Base-by-base conservation (phyloP, 2,797 vertebrate species). In the Diplodus sargus region DNA sequence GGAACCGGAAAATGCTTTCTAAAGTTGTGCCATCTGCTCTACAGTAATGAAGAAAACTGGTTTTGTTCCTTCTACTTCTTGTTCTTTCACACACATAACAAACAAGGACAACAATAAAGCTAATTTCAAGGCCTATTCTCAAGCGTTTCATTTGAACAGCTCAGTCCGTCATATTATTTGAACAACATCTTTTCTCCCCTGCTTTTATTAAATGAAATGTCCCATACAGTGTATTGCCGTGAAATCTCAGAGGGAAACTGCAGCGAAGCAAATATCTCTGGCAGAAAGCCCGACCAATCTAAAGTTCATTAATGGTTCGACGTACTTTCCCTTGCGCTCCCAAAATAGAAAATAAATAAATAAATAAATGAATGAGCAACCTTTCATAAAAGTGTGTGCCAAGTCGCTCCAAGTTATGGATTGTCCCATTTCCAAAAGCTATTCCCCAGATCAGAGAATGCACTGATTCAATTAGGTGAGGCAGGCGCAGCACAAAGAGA, bases 281-380 rank as follows among this genome's bases (percentile, higher is more conserved):
- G 65, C 70, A 51, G 17, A 25, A 67, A 56, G 30, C 49, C 79
- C 78, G 18, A 78, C 6, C 16, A 3, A 5, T 63, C 20, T 60
- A 67, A 39, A 25, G 71, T 76, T 87, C 62, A 51, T 80, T 67
- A 74, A 78, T 66, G 65, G 39, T 16, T 28, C 1, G 1, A 6
- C 13, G 12, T 20, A 69, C 34, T 60, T 39, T 59, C 63, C 20
- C 4, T 45, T 22, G 54, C 74, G 53, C 34, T 61, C 30, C 67
- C 49, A 68, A 34, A 78, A 79, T 47, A 79, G 60, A 80, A 81
- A 84, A 76, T 73, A 61, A 71, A 81, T 75, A 77, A 81, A 85
- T 77, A 63, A 45, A 45, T 45, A 45, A 45, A 45, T 34, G 30
- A 86, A 83, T 39, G 34, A 58, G 62, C 39, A 48, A 54, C 51